Base-by-base conservation (phyloP, 2,113 vertebrate genomes). In the Sapajus apella region DNA sequence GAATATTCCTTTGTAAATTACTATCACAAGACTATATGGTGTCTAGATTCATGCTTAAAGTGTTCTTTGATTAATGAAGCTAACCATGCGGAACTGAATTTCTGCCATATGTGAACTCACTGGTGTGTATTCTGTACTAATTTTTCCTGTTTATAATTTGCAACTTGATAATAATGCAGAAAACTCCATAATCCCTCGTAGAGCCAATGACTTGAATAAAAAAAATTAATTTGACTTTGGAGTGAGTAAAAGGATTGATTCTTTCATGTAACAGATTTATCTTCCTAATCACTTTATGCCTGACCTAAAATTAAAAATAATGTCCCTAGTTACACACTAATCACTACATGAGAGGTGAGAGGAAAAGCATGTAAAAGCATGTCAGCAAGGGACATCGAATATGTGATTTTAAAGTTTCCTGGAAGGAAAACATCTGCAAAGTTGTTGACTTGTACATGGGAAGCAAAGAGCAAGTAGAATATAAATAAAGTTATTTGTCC, bases 241-340 rank as follows among this genome's bases (percentile, higher is more conserved):
- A 87, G 89, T 43, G 21, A 84, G 14, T 47, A 61, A 88, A 87
- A 73, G 45, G 40, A 93, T 79, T 25, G 61, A 70, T 85, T 61
- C 87, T 55, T 80, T 94, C n/a, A 61, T 79, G 7, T 58, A 93
- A 73, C 43, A 95, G 58, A 95, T 72, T 81, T 93, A 87, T 90
- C 95, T 91, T 94, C 61, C n/a, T 83, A 61, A 93, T 91, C 91
- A 91, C 43, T 55, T 90, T 84, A 77, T 61, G n/a, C 35, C 43
- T 87, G 23, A 9, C 45, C 68, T 96, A 87, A 90, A 91, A 96
- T 84, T 50, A 37, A 77, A 87, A 93, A 68, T 21, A 16, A 55
- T 20, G 11, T 82, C 64, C 61, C 40, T 43, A 55, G 43, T 72
- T 82, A 81, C 18, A 25, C 5, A 82, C 32, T 12, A 45, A n/a